Base-by-base conservation (phyloP, 2,888 invertebrate species). In the Blera fallax region DNA sequence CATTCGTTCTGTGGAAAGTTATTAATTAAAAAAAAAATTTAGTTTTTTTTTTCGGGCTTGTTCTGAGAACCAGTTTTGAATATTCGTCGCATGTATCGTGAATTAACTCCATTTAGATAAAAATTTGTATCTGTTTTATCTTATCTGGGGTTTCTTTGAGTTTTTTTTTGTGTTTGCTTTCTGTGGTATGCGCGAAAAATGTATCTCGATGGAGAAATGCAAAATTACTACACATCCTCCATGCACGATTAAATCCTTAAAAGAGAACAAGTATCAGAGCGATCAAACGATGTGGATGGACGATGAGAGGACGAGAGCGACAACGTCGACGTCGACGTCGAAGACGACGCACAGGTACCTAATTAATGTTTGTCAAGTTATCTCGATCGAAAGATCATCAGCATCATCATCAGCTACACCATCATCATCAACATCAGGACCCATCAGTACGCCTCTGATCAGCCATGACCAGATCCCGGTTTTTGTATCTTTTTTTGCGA, bases 281-380 rank as follows among this genome's bases (percentile, higher is more conserved):
- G 54, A 43, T 62, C 52, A 29, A 67, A 16, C 37, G 56, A 27
- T 67, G 8, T 40, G 45, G 37, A 27, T 43, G 21, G 34, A 48
- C 50, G 56, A 54, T 32, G 70, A 56, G 43, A 48, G 27, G 56
- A 48, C 43, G 40, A 60, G 21, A 40, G 37, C 34, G 24, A 48
- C 32, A 54, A 77, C 77, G 65, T 54, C 32, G 32, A 48, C 34
- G 24, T 56, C 32, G 62, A 77, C 77, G 65, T 54, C 67, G 78
- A 84, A 73, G 69, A 62, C 84, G 65, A 85, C 80, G 76, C 85
- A 81, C 80, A 85, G 85, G 85, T 85, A 85, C 81, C 85, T 85
- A 85, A 85, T 85, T 85, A 85, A 85, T 85, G 85, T 85, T 81
- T 85, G 81, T 85, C 85, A 85, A 85, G 85, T 77, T 85, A 85